These are phyloP conservation scores for Hoplodrina blanda DNA, from an alignment of 2,888 invertebrate species.

Conservation along the genomic window DNA sequence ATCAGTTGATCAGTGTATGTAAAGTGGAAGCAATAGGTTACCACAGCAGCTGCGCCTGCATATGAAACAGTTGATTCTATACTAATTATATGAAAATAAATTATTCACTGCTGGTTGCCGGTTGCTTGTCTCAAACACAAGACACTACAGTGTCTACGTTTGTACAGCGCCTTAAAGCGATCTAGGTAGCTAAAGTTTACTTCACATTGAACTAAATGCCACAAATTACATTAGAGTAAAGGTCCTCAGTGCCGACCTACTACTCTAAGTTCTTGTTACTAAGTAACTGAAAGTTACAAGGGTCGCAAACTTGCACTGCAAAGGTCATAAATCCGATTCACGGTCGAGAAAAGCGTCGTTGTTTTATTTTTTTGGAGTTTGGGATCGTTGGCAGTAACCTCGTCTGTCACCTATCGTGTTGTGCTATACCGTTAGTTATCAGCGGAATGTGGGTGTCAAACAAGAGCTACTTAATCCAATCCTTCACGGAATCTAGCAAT, in stretches of 20 bases:
- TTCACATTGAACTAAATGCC: background rate
- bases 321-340: background rate
- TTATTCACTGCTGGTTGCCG: too few species aligned
- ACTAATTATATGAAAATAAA: too few species aligned
- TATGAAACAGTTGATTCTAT: too few species aligned
- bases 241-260: background rate
- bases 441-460: slow-evolving; percentile 4
- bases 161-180: background rate
- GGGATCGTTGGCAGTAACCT: background rate
- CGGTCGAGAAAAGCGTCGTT: background rate
- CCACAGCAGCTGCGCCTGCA: too few species aligned
- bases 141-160: too few species aligned
- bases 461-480: background rate
- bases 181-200: background rate
- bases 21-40: too few species aligned
- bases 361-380: slow-evolving; percentile 1
- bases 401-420: background rate
- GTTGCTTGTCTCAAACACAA: too few species aligned
- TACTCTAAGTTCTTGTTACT: slow-evolving; percentile 2
- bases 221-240: background rate
- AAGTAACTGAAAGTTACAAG: background rate
- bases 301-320: background rate
- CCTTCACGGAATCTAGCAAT: background rate
- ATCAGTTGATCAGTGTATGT: too few species aligned
- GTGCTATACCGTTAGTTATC: slow-evolving; percentile 27